Base-by-base conservation (phyloP, 2,797 vertebrate species). In the Setipinna tenuifilis region DNA sequence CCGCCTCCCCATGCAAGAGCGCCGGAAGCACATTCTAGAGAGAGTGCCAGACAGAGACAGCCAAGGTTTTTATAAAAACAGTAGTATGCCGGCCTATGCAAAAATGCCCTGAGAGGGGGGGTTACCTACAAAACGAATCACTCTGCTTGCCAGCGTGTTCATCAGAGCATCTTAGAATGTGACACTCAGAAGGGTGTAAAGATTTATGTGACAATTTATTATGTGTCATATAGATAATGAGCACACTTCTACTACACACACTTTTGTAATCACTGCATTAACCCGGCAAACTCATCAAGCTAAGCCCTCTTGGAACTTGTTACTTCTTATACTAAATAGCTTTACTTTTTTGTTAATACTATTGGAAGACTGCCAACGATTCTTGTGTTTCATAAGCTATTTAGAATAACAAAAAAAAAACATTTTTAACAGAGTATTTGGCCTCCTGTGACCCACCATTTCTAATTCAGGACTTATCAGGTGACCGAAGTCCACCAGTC, bases 401-500 rank as follows among this genome's bases (percentile, higher is more conserved):
- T 54, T 54, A 54, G 50, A 54, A 54, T 54, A 54, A 48, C 46
- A 48, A 48, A 3, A 54, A 54, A 54, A 54, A 14, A 2, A 54
- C 7, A 54, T 54, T 54, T 41, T 41, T 41, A 5, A 41, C 35
- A 41, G 50, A 54, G 50, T 54, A 54, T 48, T 4, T 48, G 46
- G 10, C 46, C 21, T 65, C 61, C n/a, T 16, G 4, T 71, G 3
- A 71, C 17, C 19, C 89, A 97, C 96, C 96, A 97, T 97, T 93
- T 97, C 96, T 78, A 97, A 89, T 31, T 96, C 94, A 54, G 96
- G 96, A 86, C 96, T 96, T 90, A 97, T 95, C 11, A 97, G 89
- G 84, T 97, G 96, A 21, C 96, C 96, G 86, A 97, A 97, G 90
- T 97, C 96, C 41, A 97, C 96, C 6, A 97, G 90, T 87, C 96